Evolutionary conservation across 2,113 vertebrate genomes (phyloP).

Genomic region (Apus apus): DNA sequence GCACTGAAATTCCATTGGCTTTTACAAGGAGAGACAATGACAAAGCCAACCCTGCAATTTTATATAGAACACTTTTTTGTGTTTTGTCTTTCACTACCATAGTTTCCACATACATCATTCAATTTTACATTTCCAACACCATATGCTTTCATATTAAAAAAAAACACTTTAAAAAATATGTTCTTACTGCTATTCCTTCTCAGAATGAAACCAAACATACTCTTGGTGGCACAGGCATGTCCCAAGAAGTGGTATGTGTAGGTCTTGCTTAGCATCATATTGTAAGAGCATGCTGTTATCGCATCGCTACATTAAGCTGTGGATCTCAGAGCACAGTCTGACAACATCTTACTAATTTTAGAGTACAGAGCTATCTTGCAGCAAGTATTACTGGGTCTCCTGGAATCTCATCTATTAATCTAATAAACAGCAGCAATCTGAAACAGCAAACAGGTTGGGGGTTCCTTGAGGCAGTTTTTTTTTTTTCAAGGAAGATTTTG

Average conservation of each 20-base stretch:
- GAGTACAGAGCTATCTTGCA: background rate
- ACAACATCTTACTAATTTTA: background rate
- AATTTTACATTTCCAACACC: background rate
- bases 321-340: background rate
- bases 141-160: background rate
- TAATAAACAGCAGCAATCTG: background rate
- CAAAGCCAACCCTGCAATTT: background rate
- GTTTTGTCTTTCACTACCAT: background rate
- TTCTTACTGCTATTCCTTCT: background rate
- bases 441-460: background rate
- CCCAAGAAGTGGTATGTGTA: background rate
- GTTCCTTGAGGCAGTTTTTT: background rate
- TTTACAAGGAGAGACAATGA: background rate
- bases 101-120: background rate
- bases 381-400: background rate
- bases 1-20: background rate
- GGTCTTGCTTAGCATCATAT: background rate
- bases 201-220: background rate
- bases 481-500: background rate
- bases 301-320: background rate
- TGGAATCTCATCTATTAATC: background rate
- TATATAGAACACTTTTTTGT: background rate
- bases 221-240: background rate
- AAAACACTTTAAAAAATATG: background rate
- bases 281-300: background rate